Evolutionary conservation across 2,888 invertebrate genomes (phyloP), one percentile per base, ranked within the genome.

Genomic region (Microplitis deprimator): DNA sequence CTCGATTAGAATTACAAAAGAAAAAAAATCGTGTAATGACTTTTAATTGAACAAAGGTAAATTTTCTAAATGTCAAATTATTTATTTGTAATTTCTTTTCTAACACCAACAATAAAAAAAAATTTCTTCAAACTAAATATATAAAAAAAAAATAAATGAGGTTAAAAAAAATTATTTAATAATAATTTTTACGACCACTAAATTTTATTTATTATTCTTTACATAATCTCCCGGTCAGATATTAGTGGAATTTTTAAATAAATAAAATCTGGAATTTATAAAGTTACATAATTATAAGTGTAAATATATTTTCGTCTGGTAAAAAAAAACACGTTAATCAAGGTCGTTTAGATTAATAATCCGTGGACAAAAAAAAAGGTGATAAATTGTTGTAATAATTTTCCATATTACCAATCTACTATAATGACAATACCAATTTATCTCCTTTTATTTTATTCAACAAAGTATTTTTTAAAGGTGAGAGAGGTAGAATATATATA

Each of bases 1-100:
- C 64, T 75, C 82, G 79, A 83, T 85, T 84, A 84, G 86, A 85
- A 85, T 87, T 85, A 84, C 86, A 85, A 87, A 86, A 84, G 71
- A 50, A 20, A 39, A 64, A 67, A 38, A 13, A 64, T 29, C 67
- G 67, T 67, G 67, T 38, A n/a, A 67, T 16, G 67, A 67, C 50
- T 50, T 50, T 50, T 50, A 50, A 50, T 50, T 50, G 13, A 50
- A 50, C 50, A 50, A 50, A 50, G 13, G 50, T 50, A 13, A 50
- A 50, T 50, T 50, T 50, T 50, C 50, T 50, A 13, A 50, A 50
- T 50, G 50, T 50, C 50, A 50, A 50, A 50, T 50, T 10, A 50
- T 50, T 50, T 50, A 0, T 50, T 50, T 50, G 7, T 10, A 50
- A 50, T 7, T 13, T 13, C 13, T 13, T 50, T 13, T 13, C 50